phyloP scores from a whole-genome alignment of 2,797 vertebrate species.

The Gymnopithys bicolor region DNA sequence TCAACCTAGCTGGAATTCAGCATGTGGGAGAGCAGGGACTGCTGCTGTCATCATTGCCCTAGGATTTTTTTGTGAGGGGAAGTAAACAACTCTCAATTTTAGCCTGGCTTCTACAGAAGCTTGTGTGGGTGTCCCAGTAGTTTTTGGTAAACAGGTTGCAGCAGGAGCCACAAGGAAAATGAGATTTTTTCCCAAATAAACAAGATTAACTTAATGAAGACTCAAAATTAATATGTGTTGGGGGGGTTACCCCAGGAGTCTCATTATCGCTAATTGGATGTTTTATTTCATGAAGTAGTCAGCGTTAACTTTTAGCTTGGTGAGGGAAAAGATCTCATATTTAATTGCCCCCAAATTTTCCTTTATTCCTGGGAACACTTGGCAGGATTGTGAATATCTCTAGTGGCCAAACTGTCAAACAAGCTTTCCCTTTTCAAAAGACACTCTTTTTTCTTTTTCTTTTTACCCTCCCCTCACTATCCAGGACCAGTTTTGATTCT shows the following conservation, averaged over 20 bases:
- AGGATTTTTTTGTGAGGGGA: conserved; percentile 3
- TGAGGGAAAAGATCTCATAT: conserved; percentile 21
- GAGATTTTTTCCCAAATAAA: not conserved
- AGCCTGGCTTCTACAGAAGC: conserved; percentile 9
- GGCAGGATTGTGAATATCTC: conserved; percentile 26
- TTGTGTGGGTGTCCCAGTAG: conserved; percentile 50
- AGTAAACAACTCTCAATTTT: conserved; percentile 61
- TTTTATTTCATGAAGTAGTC: conserved; percentile 39
- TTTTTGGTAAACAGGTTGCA: conserved; percentile 46
- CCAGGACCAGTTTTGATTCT: conserved; percentile 1
- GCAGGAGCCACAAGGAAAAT: conserved; percentile 23
- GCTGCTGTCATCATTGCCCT: conserved; percentile 27
- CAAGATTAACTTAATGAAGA: conserved; percentile 38
- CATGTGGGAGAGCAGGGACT: conserved; percentile 16
- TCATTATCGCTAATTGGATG: conserved; percentile 55
- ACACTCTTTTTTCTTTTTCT: not conserved
- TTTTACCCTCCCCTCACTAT: not conserved
- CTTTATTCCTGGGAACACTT: conserved; percentile 34
- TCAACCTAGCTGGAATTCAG: conserved; percentile 28
- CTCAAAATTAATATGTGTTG: conserved; percentile 20
- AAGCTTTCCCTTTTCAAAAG: conserved; percentile 35
- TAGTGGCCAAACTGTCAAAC: conserved; percentile 41
- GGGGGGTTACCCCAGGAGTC: conserved; percentile 15
- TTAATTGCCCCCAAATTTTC: conserved; percentile 41
- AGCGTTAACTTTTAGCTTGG: conserved; percentile 22